Conservation (phyloP, 2,797 vertebrate species). For the Orientallactaga sibirica region DNA sequence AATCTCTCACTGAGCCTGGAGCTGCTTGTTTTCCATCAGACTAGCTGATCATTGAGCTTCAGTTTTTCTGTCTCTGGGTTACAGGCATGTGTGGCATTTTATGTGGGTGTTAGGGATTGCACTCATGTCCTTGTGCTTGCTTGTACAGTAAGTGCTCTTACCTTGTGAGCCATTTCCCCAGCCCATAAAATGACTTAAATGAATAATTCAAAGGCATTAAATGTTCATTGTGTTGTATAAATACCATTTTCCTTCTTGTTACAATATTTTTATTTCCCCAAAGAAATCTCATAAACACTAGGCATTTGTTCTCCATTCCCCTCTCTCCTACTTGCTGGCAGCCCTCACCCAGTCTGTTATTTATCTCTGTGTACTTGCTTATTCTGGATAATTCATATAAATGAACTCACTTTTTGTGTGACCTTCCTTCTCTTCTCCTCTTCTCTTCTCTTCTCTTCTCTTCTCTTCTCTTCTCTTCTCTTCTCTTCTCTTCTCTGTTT, state of each 20-base stretch:
- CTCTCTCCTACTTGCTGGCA: neutral
- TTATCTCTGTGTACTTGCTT: neutral
- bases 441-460: no score
- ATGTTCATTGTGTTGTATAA: slow-evolving; percentile 25
- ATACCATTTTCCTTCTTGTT: neutral
- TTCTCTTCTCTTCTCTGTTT: no score
- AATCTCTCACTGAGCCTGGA: no score
- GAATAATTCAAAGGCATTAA: neutral
- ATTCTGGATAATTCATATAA: neutral
- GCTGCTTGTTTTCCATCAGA: no score
- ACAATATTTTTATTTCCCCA: slow-evolving; percentile 6
- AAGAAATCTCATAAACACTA: neutral
- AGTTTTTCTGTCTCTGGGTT: no score
- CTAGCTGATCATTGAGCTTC: no score
- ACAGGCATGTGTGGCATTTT: no score
- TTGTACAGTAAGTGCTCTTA: no score
- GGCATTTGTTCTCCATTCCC: neutral
- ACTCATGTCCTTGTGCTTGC: no score
- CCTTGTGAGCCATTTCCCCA: no score
- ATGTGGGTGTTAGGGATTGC: no score
- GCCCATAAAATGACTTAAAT: neutral
- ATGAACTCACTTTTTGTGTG: neutral
- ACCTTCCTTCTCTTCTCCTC: neutral
- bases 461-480: neutral
- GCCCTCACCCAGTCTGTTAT: neutral